Evolutionary conservation across 2,113 vertebrate genomes (phyloP).

Genomic region (Aleadryas rufinucha): DNA sequence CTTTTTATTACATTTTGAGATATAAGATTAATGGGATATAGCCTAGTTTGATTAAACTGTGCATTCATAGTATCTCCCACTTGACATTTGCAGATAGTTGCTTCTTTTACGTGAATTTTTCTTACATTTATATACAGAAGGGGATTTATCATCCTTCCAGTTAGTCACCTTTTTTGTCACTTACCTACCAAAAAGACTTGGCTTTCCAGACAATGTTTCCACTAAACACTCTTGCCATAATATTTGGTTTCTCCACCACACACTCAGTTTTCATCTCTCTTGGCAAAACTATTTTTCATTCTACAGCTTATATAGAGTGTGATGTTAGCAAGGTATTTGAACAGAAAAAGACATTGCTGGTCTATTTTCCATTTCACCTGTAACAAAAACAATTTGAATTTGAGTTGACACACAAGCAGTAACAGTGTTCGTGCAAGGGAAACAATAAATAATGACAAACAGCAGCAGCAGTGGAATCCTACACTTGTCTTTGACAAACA

Average conservation of each 20-base stretch:
- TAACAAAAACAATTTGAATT: neutral
- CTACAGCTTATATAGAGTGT: neutral
- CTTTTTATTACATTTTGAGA: neutral
- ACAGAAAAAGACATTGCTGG: neutral
- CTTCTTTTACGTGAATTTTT: constrained; percentile 3
- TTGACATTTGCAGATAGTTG: neutral
- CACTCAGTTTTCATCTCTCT: neutral
- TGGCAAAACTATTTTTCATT: neutral
- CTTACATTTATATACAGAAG: constrained; percentile 11
- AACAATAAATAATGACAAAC: neutral
- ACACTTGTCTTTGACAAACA: neutral
- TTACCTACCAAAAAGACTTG: neutral
- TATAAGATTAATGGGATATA: constrained; percentile 44
- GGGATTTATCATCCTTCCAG: neutral
- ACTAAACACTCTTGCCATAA: neutral
- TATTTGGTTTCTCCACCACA: neutral
- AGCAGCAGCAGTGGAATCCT: neutral
- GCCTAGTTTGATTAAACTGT: constrained; percentile 43
- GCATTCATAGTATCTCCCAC: neutral
- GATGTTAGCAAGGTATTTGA: neutral
- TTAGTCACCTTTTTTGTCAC: neutral
- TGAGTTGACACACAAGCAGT: neutral
- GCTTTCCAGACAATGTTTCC: neutral
- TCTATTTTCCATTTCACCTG: neutral
- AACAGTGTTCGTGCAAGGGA: neutral